Conservation (phyloP, 2,888 invertebrate species). For the Netelia virgata region DNA sequence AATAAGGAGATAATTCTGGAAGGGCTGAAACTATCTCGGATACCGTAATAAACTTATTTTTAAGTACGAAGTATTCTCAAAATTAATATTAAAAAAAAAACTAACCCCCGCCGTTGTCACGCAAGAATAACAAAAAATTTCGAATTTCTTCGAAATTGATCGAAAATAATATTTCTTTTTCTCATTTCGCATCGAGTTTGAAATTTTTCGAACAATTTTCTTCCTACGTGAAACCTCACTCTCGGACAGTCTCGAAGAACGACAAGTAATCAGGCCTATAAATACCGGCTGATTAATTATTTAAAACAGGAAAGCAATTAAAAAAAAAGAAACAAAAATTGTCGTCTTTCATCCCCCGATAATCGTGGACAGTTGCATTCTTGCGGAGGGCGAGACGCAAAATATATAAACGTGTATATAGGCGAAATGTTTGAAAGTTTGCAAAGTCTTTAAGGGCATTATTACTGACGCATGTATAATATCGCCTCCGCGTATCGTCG, state of each 20-base stretch:
- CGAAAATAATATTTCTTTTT: no score
- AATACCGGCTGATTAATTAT: no score
- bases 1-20: conserved; percentile 5
- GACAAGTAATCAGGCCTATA: no score
- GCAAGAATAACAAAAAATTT: no score
- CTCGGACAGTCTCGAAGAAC: no score
- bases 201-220: no score
- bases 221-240: no score
- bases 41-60: neutral
- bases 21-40: neutral
- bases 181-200: no score
- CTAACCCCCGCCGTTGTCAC: no score
- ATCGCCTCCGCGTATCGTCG: neutral
- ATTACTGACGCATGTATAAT: neutral
- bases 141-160: no score
- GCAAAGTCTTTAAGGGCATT: neutral
- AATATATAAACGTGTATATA: neutral
- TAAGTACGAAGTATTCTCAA: neutral
- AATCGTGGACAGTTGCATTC: neutral
- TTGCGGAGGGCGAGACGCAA: neutral
- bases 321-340: no score
- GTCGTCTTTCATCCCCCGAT: neutral
- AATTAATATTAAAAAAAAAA: neutral
- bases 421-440: conserved; percentile 2
- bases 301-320: no score